Base-by-base conservation (phyloP, 2,888 invertebrate species). In the Limnephilus rhombicus region DNA sequence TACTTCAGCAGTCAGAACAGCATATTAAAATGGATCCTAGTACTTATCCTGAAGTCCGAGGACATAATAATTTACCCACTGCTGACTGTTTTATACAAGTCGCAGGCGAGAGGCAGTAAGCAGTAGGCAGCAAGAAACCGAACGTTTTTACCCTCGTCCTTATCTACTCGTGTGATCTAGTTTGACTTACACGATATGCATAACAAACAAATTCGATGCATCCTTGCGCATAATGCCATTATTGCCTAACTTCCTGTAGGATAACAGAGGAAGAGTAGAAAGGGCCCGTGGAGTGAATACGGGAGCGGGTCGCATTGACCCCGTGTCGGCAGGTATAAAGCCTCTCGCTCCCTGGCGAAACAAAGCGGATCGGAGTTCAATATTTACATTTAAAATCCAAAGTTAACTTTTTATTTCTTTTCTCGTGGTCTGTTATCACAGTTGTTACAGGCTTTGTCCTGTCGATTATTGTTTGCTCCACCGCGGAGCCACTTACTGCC, bases 341-440 rank as follows among this genome's bases (percentile, higher is more conserved):
- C 68, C 41, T 80, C 89, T 80, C 81, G 93, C 88, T 83, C 91
- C 88, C 41, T 18, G 87, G 87, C 86, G 90, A 89, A 93, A 92
- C 92, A 93, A 93, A 92, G 91, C 90, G 93, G 93, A 93, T 93
- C 93, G 92, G 92, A 93, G 93, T 93, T 93, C 93, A 93, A 93
- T 93, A 93, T 93, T 93, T 93, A 93, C 93, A 93, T 93, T 93
- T 92, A 91, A 93, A 93, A 93, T 93, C 91, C 91, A 93, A 91
- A 93, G 92, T 92, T 80, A 83, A 90, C 90, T 92, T 92, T 92
- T 92, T 93, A 89, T 91, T 91, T 90, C 91, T 90, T 90, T 82
- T 86, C 88, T 88, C 90, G 90, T 86, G 89, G 87, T 80, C 91
- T 93, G 93, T 93, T 93, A 93, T 93, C 93, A 93, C 93, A 93